Evolutionary conservation across 2,888 invertebrate species (phyloP).

Genomic region (Drosophila percnosoma): DNA sequence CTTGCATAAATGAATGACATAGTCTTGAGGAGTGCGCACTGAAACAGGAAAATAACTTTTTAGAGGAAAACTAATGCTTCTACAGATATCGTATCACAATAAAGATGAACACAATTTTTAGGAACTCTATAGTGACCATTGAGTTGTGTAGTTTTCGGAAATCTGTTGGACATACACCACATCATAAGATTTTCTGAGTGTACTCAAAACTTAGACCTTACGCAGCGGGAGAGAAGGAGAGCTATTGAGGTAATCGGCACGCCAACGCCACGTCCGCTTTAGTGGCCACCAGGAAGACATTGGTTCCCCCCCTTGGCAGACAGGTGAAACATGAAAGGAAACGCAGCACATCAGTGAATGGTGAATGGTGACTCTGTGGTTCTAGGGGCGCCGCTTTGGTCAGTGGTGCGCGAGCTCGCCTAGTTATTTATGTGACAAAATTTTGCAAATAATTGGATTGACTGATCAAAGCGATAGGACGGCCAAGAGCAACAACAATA

Average conservation of each 20-base stretch:
- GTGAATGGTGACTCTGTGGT: conserved; percentile 9
- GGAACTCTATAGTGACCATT: neutral
- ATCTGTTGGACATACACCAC: neutral
- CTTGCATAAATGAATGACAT: neutral
- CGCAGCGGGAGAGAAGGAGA: conserved; percentile 59
- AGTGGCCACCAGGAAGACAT: conserved; percentile 47
- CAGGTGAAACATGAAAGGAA: conserved; percentile 81
- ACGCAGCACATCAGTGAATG: conserved; percentile 36
- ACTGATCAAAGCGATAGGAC: conserved; percentile 83
- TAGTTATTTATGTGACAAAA: conserved; percentile 85
- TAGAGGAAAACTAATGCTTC: neutral
- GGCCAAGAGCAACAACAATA: conserved; percentile 24
- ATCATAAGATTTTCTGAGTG: neutral
- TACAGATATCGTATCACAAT: neutral
- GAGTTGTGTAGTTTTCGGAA: neutral
- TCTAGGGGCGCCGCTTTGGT: conserved; percentile 51
- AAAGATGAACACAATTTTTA: neutral
- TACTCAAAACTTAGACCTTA: conserved; percentile 5
- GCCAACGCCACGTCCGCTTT: conserved; percentile 54
- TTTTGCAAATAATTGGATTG: conserved; percentile 85
- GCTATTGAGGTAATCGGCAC: conserved; percentile 67
- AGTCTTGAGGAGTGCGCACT: neutral
- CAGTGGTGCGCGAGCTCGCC: conserved; percentile 45
- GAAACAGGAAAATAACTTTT: neutral
- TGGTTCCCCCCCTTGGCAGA: conserved; percentile 30